phyloP scores from a whole-genome alignment of 2,888 invertebrate genomes.

The Euclidia mi region DNA sequence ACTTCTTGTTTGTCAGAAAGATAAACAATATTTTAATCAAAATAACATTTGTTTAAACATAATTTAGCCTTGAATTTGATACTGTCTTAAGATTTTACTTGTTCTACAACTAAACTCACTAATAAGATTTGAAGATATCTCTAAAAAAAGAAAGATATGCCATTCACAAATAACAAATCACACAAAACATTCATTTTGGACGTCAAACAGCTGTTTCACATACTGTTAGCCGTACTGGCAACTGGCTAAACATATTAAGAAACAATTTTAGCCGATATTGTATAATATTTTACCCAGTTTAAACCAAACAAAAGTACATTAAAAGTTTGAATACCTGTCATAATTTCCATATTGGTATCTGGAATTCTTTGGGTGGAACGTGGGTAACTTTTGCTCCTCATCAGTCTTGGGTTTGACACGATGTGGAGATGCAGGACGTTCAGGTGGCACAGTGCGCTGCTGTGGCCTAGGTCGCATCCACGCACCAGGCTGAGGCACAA shows the following conservation, averaged over 20 bases:
- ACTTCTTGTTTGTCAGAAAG: no score
- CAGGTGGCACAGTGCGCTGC: conserved; percentile 75
- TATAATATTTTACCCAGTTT: no score
- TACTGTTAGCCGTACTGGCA: no score
- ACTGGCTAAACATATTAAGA: no score
- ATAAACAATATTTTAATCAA: no score
- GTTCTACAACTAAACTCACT: no score
- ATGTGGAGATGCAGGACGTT: conserved; percentile 86
- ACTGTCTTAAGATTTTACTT: no score
- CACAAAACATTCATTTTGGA: neutral
- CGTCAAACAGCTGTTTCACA: neutral
- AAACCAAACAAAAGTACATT: no score
- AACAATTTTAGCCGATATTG: no score
- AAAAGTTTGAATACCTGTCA: conserved; percentile 90
- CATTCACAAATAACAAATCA: neutral
- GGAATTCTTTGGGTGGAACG: conserved; percentile 93
- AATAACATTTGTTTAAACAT: no score
- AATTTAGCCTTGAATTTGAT: no score
- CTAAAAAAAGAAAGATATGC: no score
- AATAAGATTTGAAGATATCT: neutral
- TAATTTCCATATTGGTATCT: conserved; percentile 99
- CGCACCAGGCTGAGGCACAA: conserved; percentile 96
- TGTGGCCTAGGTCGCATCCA: conserved; percentile 92
- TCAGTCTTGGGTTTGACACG: conserved; percentile 76
- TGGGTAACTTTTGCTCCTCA: conserved; percentile 88